Evolutionary conservation across 2,888 invertebrate genomes (phyloP).

Genomic region (Hydropsyche betteni): DNA sequence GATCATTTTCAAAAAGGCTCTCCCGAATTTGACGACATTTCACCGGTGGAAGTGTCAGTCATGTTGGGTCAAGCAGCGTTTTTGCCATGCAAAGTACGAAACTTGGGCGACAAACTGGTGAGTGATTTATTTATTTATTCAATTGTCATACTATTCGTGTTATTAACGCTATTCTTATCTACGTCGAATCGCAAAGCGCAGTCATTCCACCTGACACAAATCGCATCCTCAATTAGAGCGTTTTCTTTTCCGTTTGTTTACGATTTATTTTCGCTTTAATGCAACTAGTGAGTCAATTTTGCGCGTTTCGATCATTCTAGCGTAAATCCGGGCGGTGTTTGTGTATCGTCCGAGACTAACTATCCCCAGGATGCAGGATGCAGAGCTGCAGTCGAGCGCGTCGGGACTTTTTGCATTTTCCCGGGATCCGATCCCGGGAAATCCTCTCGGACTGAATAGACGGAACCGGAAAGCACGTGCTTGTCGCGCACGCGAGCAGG

Average conservation of each 20-base stretch:
- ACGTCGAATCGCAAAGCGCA: too few species aligned
- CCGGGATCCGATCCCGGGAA: slow-evolving; percentile 16
- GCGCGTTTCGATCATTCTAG: too few species aligned
- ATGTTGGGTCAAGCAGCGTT: slow-evolving; percentile 58
- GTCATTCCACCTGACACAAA: too few species aligned
- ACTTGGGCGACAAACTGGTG: slow-evolving; percentile 60
- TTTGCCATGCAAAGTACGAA: slow-evolving; percentile 58
- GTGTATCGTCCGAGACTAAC: slow-evolving; percentile 10
- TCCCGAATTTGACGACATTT: slow-evolving; percentile 52
- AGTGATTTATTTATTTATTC: slow-evolving; percentile 51
- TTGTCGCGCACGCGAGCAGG: slow-evolving; percentile 30
- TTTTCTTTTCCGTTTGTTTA: too few species aligned
- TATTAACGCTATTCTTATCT: too few species aligned
- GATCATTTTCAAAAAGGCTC: slow-evolving; percentile 13
- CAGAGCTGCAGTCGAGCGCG: slow-evolving; percentile 16
- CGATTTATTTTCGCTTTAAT: too few species aligned
- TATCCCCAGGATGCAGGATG: background rate
- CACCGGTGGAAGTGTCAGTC: slow-evolving; percentile 54
- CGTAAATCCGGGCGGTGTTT: slow-evolving; percentile 17
- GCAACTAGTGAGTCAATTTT: too few species aligned
- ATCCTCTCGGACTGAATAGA: slow-evolving; percentile 10
- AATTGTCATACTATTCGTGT: too few species aligned
- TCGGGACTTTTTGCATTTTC: slow-evolving; percentile 11
- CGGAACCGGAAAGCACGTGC: slow-evolving; percentile 11
- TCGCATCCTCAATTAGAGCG: too few species aligned